Evolutionary conservation across 2,888 invertebrate species (phyloP), one percentile per base, ranked within the genome.

Genomic region (Lumbricus terrestris): DNA sequence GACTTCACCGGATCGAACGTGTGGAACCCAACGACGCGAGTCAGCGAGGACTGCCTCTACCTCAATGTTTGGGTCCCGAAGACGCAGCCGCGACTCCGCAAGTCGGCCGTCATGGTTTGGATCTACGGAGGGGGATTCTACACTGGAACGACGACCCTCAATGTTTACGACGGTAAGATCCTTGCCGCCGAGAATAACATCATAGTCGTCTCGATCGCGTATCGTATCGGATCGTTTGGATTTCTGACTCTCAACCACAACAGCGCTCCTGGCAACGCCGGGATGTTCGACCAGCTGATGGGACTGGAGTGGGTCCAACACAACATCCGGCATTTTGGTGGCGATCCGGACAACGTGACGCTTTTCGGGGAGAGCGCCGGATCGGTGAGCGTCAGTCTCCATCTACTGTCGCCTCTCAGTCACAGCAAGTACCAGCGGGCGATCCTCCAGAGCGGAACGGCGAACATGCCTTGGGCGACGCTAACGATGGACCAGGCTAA

Each of bases 351-450:
- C 93, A 98, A 98, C 94, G 97, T 98, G 90, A 98, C 98, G 97
- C 95, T 99, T 89, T 98, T 98, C 95, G 98, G 98, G 29, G 98
- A 98, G 95, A 98, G 98, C 91, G 98, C 98, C 40, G 98, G 99
- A 8, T 98, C 98, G 1, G 98, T 97, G 23, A 97, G 98, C 82
- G 98, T 98, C 23, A 97, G 97, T 47, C 94, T 96, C 85, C 96
- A 96, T 93, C 93, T 96, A 89, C 96, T 99, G 92, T 98, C 98
- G 0, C 98, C 98, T 0, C 97, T 97, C 82, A 98, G 98, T 29
- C 96, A 97, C 93, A 97, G 97, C 5, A 91, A 89, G 88, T 95
- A 95, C 92, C 92, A 94, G 89, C 96, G 98, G 95, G 99, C 98
- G 11, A 98, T 98, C 93, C 97, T 98, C 96, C 97, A 99, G 95